Evolutionary conservation across 2,113 vertebrate species (phyloP).

Genomic region (Fregetta grallaria): DNA sequence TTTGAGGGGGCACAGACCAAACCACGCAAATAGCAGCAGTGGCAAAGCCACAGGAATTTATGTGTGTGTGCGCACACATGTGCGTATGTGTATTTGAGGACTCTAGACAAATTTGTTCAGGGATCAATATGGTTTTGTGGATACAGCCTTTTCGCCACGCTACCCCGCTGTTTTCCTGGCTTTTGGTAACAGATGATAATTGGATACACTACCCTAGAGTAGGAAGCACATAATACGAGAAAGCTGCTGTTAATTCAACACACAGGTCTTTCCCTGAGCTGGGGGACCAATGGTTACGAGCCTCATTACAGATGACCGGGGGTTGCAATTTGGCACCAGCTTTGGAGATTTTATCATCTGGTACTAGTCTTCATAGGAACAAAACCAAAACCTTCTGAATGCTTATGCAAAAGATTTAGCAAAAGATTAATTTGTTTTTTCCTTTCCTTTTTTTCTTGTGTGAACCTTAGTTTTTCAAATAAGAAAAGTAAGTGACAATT

Average conservation of each 20-base stretch:
- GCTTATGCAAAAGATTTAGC: neutral
- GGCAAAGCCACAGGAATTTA: conserved; percentile 28
- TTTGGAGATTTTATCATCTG: neutral
- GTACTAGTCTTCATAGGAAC: neutral
- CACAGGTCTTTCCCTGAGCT: neutral
- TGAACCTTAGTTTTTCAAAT: neutral
- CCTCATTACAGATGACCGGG: neutral
- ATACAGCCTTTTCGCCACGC: neutral
- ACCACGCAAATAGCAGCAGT: neutral
- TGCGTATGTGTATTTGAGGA: neutral
- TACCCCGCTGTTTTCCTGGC: neutral
- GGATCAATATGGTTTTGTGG: conserved; percentile 50
- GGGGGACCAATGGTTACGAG: neutral
- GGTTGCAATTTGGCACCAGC: neutral
- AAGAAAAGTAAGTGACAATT: neutral
- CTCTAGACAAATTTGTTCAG: conserved; percentile 54
- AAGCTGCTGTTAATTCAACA: conserved; percentile 42
- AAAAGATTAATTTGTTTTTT: accelerated
- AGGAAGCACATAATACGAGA: conserved; percentile 15
- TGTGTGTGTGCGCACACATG: neutral
- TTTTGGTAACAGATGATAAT: conserved; percentile 48
- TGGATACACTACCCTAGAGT: conserved; percentile 23
- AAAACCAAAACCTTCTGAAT: neutral
- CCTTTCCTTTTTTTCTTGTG: neutral
- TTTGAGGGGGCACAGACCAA: neutral